These are phyloP conservation scores for Meriones unguiculatus DNA, from an alignment of 2,113 vertebrate species.

Conservation along the genomic window DNA sequence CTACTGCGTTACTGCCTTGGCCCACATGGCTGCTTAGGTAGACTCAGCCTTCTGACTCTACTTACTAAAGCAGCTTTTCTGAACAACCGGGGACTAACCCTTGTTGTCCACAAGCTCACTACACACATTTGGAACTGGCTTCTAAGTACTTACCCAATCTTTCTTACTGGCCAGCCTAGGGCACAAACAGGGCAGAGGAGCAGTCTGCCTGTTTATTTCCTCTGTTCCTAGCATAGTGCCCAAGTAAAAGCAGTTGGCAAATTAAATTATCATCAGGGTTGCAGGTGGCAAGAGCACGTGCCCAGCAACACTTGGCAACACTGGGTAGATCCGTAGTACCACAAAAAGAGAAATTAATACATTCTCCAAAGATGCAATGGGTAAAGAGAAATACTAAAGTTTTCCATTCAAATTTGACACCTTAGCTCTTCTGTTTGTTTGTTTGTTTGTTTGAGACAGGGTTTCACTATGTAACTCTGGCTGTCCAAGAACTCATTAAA, in stretches of 20 bases:
- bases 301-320: background rate
- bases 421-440: background rate
- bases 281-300: background rate
- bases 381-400: background rate
- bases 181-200: background rate
- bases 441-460: background rate
- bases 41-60: background rate
- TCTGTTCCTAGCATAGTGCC: background rate
- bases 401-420: background rate
- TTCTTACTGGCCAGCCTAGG: background rate
- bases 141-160: background rate
- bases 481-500: background rate
- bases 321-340: background rate
- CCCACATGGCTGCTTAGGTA: background rate
- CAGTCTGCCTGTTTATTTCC: background rate
- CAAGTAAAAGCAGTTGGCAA: background rate
- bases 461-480: background rate
- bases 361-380: background rate
- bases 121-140: background rate
- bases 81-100: background rate
- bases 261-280: background rate
- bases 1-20: background rate
- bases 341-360: background rate
- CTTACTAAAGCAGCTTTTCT: constrained; percentile 22
- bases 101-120: too few relatives aligned